phyloP scores from a whole-genome alignment of 2,888 invertebrate genomes.

The Conus canariensis region DNA sequence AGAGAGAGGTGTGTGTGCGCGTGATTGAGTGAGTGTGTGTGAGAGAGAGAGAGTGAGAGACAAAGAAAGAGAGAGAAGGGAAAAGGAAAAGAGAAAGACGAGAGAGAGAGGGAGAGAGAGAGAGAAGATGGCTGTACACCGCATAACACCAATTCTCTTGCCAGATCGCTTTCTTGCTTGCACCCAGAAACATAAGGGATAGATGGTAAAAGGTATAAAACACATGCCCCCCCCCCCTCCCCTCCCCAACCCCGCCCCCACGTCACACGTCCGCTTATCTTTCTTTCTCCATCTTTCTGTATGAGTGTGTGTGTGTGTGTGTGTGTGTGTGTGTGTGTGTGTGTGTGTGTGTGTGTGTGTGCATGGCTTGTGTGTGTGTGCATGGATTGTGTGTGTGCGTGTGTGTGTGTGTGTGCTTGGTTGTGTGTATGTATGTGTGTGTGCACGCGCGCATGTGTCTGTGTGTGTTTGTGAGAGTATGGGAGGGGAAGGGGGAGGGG shows the following conservation, averaged over 20 bases:
- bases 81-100: no score
- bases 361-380: no score
- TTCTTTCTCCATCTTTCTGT: background rate
- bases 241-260: no score
- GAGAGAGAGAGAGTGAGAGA: background rate
- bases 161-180: no score
- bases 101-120: no score
- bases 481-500: background rate
- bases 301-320: background rate
- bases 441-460: background rate
- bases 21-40: background rate
- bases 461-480: background rate
- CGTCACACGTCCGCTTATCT: no score
- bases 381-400: background rate
- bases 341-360: conserved; percentile 25
- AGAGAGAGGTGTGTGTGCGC: background rate
- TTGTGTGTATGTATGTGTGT: background rate
- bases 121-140: no score
- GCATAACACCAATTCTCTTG: no score
- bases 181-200: no score
- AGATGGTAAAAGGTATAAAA: no score
- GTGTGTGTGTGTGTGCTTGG: background rate
- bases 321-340: conserved; percentile 28
- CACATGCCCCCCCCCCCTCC: no score
- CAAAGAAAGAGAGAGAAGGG: no score